Base-by-base conservation (phyloP, 2,797 vertebrate species). In the Pseudocheirus occidentalis region DNA sequence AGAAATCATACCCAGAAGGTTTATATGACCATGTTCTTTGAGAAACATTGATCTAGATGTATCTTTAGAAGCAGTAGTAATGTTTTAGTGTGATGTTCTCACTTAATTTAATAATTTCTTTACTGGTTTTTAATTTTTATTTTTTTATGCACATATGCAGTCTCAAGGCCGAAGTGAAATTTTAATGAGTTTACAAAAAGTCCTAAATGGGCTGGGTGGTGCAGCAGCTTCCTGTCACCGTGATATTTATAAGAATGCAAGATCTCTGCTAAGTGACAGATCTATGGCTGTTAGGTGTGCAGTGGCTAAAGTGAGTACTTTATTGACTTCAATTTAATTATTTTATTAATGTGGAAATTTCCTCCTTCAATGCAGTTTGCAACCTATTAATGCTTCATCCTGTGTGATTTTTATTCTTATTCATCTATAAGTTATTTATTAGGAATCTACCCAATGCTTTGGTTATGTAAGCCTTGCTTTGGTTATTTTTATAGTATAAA, bases 141-240 rank as follows among this genome's bases (percentile, higher is more conserved):
- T 81, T 81, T 87, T 87, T 92, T 93, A 3, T 96, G 73, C 97
- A 73, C 55, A 12, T 29, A 1, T 98, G 6, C 96, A 99, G 99
- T 99, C 99, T 94, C 99, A 99, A 98, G 99, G 99, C 59, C 99
- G 99, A 98, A 99, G 99, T 97, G 99, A 99, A 98, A 99, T 99
- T 97, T 99, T 99, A 90, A 99, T 99, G 98, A 99, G 99, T 96
- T 98, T 99, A 87, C 99, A 99, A 99, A 99, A 99, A 97, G 99
- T 99, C 59, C 99, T 99, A 16, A 99, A 97, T 31, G 99, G 99
- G 11, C 98, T 99, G 13, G 99, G 99, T 18, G 99, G 99, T 87
- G 99, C 99, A 50, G 99, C 99, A 94, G 99, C 99, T 54, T 99
- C 99, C 87, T 99, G 99, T 97, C 99, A 99, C 98, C 99, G 99